Evolutionary conservation across 1,140 invertebrate genomes (phyloP).

Genomic region (Bombus sibiricus): DNA sequence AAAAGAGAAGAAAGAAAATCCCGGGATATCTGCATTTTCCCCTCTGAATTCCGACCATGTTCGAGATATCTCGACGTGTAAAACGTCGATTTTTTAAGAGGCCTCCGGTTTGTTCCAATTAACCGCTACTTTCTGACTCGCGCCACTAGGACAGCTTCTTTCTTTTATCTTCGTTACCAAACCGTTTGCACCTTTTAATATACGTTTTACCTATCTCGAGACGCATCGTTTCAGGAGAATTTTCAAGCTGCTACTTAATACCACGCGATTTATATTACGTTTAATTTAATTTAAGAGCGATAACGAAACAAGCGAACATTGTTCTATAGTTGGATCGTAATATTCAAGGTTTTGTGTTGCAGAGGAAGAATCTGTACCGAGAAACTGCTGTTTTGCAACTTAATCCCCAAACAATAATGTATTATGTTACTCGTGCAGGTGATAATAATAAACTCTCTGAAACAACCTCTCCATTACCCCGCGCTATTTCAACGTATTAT

Average conservation of each 20-base stretch:
- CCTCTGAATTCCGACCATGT: background rate
- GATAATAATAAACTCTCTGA: background rate
- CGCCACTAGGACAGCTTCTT: background rate
- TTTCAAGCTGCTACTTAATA: background rate
- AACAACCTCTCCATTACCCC: background rate
- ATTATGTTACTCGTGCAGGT: background rate
- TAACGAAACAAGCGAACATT: slow-evolving; percentile 28
- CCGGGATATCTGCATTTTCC: background rate
- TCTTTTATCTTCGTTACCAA: too few species aligned
- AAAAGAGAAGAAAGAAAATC: background rate
- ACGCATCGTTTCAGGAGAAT: background rate
- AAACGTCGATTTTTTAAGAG: background rate
- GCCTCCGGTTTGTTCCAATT: background rate
- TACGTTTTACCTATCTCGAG: background rate
- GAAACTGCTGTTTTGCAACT: slow-evolving; percentile 21
- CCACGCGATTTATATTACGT: background rate
- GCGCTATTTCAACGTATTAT: background rate
- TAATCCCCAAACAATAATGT: background rate
- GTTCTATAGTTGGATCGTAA: slow-evolving; percentile 8
- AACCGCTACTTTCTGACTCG: background rate
- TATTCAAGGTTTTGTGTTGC: background rate
- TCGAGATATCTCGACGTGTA: background rate
- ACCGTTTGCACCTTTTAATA: background rate
- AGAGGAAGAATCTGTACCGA: background rate
- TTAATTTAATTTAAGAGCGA: slow-evolving; percentile 32